Conservation (phyloP, 37 sponge, comb jelly and placozoan species). For the Spongilla lacustris region DNA sequence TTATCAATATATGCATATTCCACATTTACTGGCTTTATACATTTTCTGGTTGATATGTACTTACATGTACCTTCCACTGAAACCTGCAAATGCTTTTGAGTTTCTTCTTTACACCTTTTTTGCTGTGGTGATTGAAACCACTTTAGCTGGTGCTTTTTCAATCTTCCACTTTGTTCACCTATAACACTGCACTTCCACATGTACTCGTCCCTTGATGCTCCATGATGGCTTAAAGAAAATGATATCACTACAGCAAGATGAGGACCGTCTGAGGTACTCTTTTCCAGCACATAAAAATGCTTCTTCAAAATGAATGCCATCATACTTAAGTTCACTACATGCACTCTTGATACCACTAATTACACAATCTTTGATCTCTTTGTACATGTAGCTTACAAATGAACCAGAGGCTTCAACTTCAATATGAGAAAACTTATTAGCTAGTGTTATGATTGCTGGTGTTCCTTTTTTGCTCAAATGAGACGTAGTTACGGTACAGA, state of each 20-base stretch:
- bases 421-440: constrained; percentile 9
- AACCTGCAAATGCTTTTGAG: no score
- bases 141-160: neutral
- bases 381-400: neutral
- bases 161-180: neutral
- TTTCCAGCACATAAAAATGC: neutral
- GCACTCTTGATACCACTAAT: neutral
- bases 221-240: neutral
- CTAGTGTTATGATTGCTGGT: neutral
- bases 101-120: no score
- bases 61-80: neutral
- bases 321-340: neutral
- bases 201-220: neutral
- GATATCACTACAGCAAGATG: neutral
- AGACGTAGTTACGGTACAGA: constrained; percentile 26
- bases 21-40: no score
- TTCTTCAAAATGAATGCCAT: neutral
- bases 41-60: no score
- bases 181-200: neutral
- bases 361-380: neutral
- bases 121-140: neutral
- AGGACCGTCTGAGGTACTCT: neutral
- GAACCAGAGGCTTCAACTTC: constrained; percentile 2
- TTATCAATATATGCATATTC: no score
- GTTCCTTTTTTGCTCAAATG: neutral